A percentile compares a stretch with the other conserved stretches of the same genome.
Conservation (phyloP, 30 jellyfish, hydroid and myxozoan species). For the Hydractinia echinata region DNA sequence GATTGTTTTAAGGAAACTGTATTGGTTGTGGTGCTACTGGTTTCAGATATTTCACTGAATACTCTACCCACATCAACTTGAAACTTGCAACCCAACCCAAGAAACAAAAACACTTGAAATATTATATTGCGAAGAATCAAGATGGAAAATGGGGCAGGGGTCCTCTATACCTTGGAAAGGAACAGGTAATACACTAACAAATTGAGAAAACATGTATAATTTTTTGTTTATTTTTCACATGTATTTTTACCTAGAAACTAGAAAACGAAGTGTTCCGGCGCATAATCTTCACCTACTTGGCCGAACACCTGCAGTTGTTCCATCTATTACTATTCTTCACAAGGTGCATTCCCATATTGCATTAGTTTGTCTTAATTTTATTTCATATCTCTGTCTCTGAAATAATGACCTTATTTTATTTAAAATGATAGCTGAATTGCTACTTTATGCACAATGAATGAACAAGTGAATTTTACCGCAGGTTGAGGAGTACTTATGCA, state of each 20-base stretch:
- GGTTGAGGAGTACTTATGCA: too few relatives aligned
- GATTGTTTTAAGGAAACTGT: conserved; percentile 41
- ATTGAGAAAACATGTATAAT: background rate
- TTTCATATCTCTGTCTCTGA: too few relatives aligned
- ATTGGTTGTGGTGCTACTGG: conserved; percentile 94
- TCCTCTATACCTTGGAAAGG: conserved; percentile 89
- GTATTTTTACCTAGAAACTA: conserved; percentile 42
- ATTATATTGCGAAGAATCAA: conserved; percentile 48
- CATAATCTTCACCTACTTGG: conserved; percentile 32
- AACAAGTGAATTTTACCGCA: too few relatives aligned
- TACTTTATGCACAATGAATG: too few relatives aligned
- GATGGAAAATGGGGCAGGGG: conserved; percentile 84
- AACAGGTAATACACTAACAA: conserved; percentile 38
- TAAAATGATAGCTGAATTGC: too few relatives aligned
- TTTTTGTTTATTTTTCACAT: background rate
- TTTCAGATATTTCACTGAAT: conserved; percentile 79
- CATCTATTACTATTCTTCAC: conserved; percentile 53
- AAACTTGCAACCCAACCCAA: conserved; percentile 88
- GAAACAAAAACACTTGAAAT: conserved; percentile 75
- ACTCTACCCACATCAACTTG: conserved; percentile 71
- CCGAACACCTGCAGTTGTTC: conserved; percentile 63
- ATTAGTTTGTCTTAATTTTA: too few relatives aligned
- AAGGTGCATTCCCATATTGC: too few relatives aligned
- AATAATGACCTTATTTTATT: too few relatives aligned
- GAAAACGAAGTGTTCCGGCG: conserved; percentile 50